phyloP scores from a whole-genome alignment of 1,140 invertebrate species.

The Drosophila obscura region DNA sequence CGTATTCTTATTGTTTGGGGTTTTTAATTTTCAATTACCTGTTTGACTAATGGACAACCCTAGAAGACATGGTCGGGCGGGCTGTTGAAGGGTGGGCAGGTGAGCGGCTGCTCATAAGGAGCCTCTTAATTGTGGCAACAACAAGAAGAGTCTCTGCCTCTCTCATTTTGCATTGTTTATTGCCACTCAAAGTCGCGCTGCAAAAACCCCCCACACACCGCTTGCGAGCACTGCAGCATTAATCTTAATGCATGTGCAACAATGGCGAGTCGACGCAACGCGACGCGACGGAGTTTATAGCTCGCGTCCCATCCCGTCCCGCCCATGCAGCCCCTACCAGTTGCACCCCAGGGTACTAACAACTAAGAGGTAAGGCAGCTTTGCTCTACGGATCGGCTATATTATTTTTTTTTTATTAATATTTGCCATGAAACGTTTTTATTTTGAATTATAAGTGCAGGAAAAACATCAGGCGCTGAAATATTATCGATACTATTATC shows the following conservation, averaged over 20 bases:
- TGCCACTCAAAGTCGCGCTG: constrained; percentile 39
- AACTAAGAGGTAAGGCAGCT: too few relatives aligned
- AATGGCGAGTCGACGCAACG: constrained; percentile 6
- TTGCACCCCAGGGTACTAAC: constrained; percentile 1
- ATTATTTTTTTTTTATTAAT: too few relatives aligned
- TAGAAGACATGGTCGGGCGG: constrained; percentile 3
- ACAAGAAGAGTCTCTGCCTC: constrained; percentile 28
- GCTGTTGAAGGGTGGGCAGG: too few relatives aligned
- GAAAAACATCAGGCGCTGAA: too few relatives aligned
- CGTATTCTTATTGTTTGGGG: constrained; percentile 17
- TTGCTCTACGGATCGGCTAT: too few relatives aligned
- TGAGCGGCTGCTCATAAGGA: too few relatives aligned
- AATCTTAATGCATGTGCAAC: constrained; percentile 37
- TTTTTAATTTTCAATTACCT: constrained; percentile 45
- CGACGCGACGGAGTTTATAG: too few relatives aligned
- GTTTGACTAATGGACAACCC: constrained; percentile 40
- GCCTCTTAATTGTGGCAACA: constrained; percentile 13
- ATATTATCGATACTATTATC: too few relatives aligned
- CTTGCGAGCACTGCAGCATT: constrained; percentile 29
- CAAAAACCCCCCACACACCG: too few relatives aligned
- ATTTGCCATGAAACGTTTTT: too few relatives aligned
- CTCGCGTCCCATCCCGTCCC: background rate
- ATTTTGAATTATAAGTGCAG: too few relatives aligned
- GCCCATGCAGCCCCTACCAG: constrained; percentile 2
- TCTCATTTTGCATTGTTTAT: constrained; percentile 53